phyloP scores from a whole-genome alignment of 2,113 vertebrate genomes.

The Stomatorhinus ivindoensis region DNA sequence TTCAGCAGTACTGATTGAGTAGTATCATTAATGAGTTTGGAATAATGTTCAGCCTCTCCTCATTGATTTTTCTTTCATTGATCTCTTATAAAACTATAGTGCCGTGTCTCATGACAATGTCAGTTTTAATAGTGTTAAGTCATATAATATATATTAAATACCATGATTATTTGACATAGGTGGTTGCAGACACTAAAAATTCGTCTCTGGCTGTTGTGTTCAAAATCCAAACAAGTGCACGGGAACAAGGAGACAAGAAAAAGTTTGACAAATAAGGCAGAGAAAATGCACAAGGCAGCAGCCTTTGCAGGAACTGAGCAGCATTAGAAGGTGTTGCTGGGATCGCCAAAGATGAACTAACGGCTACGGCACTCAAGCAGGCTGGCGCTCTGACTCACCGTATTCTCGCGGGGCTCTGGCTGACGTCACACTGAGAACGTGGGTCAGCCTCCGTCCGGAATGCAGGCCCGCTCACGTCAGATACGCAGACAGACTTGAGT shows the following conservation, averaged over 20 bases:
- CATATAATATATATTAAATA: neutral
- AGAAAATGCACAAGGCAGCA: slow-evolving; percentile 41
- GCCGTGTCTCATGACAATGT: neutral
- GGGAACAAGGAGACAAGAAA: neutral
- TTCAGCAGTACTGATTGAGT: neutral
- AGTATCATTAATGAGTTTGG: neutral
- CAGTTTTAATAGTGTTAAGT: neutral
- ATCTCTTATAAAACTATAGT: neutral
- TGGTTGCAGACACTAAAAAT: neutral
- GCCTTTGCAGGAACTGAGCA: slow-evolving; percentile 56
- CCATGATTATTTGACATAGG: neutral
- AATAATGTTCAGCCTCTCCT: neutral
- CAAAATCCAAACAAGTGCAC: neutral
- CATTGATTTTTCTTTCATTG: neutral
- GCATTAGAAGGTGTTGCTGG: slow-evolving; percentile 72
- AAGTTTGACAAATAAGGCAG: neutral
- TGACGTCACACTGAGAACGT: slow-evolving; percentile 72
- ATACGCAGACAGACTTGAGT: neutral
- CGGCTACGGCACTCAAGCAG: slow-evolving; percentile 62
- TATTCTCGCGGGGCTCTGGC: slow-evolving; percentile 66
- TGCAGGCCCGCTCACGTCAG: slow-evolving; percentile 51
- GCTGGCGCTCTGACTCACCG: slow-evolving; percentile 73
- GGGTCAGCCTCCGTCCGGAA: slow-evolving; percentile 74
- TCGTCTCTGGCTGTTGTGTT: neutral
- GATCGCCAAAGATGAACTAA: slow-evolving; percentile 77